Base-by-base conservation (phyloP, 2,797 vertebrate species). In the Rallus crepitans region DNA sequence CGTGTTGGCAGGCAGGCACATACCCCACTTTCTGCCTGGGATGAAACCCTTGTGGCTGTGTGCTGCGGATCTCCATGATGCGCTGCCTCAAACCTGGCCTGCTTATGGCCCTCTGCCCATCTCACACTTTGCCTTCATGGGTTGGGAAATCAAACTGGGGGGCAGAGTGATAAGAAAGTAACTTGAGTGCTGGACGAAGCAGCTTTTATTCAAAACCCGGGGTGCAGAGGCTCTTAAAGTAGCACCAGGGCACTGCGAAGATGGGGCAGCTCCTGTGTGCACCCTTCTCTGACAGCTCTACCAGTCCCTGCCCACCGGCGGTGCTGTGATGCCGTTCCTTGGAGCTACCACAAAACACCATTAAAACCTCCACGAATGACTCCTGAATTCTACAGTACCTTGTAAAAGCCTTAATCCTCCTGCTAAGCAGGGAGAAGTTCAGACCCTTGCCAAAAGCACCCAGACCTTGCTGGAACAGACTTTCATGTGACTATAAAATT, bases 51-150 rank as follows among this genome's bases (percentile, higher is more conserved):
- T 1, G 75, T 11, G 24, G 53, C 63, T 28, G 48, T 0, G 14
- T 12, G 57, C 57, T 19, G 40, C 1, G 1, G 6, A 3, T 8
- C 16, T 1, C 30, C 12, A 6, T 0, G 1, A 57, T 7, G 37
- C 45, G 1, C n/a, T 2, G 14, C 68, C 56, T 24, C 59, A 6
- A 15, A 12, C 6, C 31, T 6, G 15, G 7, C 31, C 35, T 16
- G 12, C 20, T 72, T 0, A 0, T 6, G 64, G 12, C n/a, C 50
- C 71, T 35, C 11, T 53, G 14, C 31, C 39, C 6, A 0, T 6
- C 59, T 72, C 59, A 12, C 4, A 3, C 48, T 85, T 47, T 8
- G 15, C 35, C 52, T 60, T 33, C 55, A 9, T 2, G 42, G 50
- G 8, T 0, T 30, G 31, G 64, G 60, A 75, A 42, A 80, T 60